phyloP scores from a whole-genome alignment of 2,113 vertebrate species.

The Leucopternis melanops region DNA sequence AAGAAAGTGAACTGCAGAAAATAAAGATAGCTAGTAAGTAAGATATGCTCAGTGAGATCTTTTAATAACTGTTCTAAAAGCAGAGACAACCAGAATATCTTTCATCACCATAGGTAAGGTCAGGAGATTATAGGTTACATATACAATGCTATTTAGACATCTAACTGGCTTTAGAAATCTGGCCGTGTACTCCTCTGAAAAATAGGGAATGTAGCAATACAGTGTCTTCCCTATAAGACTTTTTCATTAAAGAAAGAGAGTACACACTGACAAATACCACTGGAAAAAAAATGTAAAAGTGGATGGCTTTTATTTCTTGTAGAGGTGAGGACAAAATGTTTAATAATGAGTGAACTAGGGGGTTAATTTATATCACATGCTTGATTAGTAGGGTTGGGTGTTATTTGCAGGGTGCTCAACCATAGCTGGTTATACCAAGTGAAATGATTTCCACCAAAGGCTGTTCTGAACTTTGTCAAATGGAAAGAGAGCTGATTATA shows the following conservation, averaged over 20 bases:
- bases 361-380: background rate
- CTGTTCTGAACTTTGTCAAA: background rate
- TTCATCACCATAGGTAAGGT: background rate
- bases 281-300: background rate
- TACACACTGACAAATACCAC: background rate
- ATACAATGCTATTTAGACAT: background rate
- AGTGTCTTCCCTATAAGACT: background rate
- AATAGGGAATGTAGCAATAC: background rate
- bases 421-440: background rate
- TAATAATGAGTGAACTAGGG: background rate
- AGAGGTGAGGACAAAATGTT: background rate
- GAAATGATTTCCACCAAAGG: background rate
- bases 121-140: background rate
- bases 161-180: background rate
- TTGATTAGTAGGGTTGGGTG: background rate
- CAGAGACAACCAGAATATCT: background rate
- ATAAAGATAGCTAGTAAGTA: background rate
- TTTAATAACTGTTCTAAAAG: background rate
- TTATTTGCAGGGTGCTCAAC: background rate
- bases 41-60: background rate
- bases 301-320: background rate
- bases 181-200: background rate
- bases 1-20: background rate
- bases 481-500: background rate
- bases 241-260: background rate